Conservation (phyloP, 2,888 invertebrate species). For the Brassicogethes aeneus region DNA sequence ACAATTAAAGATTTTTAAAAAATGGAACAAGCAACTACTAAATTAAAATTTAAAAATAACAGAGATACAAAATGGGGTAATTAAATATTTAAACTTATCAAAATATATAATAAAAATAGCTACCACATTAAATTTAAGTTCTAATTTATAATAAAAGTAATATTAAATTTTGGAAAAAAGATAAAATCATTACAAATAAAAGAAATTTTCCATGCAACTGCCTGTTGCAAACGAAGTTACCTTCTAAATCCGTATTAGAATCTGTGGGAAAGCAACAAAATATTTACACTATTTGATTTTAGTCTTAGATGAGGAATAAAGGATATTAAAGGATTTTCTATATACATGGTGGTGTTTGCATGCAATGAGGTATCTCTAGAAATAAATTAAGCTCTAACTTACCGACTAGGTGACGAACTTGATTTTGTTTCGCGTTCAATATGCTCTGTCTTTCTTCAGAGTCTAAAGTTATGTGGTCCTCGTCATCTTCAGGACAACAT, state of each 20-base stretch:
- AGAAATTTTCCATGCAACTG: conserved; percentile 2
- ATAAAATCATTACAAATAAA: too few species aligned
- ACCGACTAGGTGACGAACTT: conserved; percentile 75
- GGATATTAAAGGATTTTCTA: neutral
- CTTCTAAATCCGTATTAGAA: conserved; percentile 42
- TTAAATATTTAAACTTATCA: too few species aligned
- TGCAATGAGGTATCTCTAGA: neutral
- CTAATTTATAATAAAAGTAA: too few species aligned
- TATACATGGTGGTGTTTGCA: neutral
- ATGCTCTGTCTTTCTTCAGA: conserved; percentile 72
- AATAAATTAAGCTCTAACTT: conserved; percentile 28
- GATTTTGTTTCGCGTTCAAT: conserved; percentile 68
- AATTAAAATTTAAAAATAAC: too few species aligned
- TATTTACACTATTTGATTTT: neutral
- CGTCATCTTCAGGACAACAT: conserved; percentile 75
- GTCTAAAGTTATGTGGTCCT: conserved; percentile 59
- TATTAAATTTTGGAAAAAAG: too few species aligned
- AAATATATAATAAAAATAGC: too few species aligned
- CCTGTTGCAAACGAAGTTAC: conserved; percentile 28
- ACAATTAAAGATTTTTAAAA: too few species aligned
- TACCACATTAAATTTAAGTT: too few species aligned
- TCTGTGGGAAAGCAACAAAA: conserved; percentile 28
- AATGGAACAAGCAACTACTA: too few species aligned
- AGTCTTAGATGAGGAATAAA: neutral
- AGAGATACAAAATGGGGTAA: too few species aligned